Evolutionary conservation across 2,888 invertebrate species (phyloP), one percentile per base, ranked within the genome.

Genomic region (Euphydryas editha): DNA sequence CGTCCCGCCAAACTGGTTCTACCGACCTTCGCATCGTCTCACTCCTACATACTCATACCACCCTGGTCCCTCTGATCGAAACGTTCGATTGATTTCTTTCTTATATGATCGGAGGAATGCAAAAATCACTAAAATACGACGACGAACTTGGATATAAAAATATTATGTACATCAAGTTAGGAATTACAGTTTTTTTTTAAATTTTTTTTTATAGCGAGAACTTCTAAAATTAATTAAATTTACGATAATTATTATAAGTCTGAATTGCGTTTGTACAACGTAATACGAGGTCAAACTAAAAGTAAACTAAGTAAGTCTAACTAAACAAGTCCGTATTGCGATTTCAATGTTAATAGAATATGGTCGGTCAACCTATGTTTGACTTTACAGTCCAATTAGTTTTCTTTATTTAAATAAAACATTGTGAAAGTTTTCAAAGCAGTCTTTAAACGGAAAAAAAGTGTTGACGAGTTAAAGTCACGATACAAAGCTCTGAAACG

Each of bases 1-100:
- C 81, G 83, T 85, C 85, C 88, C 82, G 83, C 82, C 82, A 88
- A 92, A 92, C 92, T 86, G 90, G 92, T 92, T 92, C 80, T 77
- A 77, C 74, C 90, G 91, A 89, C 91, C 90, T 91, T 91, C 90
- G 84, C 79, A 75, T 78, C 77, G 82, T 79, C 83, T 82, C 82
- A 77, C 85, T 86, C 84, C 76, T 82, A 78, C 79, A 77, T 80
- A 80, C 78, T 82, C 81, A 88, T 90, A 86, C 73, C 81, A 73
- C 83, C 88, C 87, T 90, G 84, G 89, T 90, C 79, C 78, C 74
- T 75, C 75, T 81, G 84, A 87, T 87, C 82, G 82, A 76, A 81
- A 77, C 78, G 78, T 80, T 82, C 81, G 87, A 90, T 90, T 86
- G 84, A 82, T 86, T 87, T 85, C 81, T 78, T 79, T 47, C 20